These are phyloP conservation scores for Liolophura sinensis DNA, from an alignment of 1,140 invertebrate species.

Conservation along the genomic window DNA sequence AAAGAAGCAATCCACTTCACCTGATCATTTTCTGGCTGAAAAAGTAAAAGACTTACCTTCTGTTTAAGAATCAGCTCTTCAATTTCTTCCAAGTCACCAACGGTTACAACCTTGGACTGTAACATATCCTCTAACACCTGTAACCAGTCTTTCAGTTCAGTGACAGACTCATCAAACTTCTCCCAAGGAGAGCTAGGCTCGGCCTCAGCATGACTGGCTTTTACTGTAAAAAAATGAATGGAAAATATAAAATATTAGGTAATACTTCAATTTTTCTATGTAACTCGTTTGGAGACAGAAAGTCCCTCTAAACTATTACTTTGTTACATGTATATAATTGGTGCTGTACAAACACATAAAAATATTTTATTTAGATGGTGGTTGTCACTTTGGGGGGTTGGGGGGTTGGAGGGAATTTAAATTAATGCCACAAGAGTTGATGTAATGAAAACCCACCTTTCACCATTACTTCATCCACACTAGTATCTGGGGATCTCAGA, in stretches of 20 bases:
- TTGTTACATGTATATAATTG: no score
- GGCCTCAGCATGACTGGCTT: constrained; percentile 12
- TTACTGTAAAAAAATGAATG: constrained; percentile 25
- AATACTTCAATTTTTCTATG: no score
- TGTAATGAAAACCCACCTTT: neutral
- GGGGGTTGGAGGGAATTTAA: no score
- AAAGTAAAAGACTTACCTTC: constrained; percentile 65
- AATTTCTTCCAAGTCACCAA: constrained; percentile 82
- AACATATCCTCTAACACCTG: constrained; percentile 80
- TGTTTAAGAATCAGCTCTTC: constrained; percentile 80
- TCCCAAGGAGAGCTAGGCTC: constrained; percentile 31
- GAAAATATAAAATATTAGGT: no score
- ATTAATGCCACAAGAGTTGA: neutral
- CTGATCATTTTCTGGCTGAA: neutral
- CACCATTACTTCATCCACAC: no score
- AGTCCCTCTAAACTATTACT: no score
- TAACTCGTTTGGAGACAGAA: no score
- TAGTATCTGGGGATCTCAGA: constrained; percentile 14
- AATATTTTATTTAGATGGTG: no score
- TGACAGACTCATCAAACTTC: constrained; percentile 41
- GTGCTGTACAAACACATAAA: no score
- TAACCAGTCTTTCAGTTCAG: constrained; percentile 82
- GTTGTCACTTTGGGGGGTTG: no score
- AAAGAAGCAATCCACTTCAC: neutral
- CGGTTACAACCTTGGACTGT: constrained; percentile 77